Percentiles rank a stretch among this genome's conserved stretches.
Evolutionary conservation across 1,140 invertebrate genomes (phyloP).

Genomic region (Scaptomyza montana): DNA sequence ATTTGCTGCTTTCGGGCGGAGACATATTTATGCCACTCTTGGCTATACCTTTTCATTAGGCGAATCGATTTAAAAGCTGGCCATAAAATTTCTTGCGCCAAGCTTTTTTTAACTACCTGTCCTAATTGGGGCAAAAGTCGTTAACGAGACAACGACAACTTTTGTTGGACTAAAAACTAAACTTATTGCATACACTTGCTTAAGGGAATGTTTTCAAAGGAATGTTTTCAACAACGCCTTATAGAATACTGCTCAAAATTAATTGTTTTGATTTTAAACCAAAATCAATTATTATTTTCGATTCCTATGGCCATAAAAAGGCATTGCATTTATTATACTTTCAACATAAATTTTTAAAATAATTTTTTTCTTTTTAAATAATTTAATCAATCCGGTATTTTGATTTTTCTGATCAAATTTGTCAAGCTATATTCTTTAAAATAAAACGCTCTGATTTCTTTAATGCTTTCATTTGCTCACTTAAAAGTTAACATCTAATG

Average conservation of each 20-base stretch:
- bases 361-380: too few species aligned
- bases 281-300: too few species aligned
- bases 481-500: too few species aligned
- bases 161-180: neutral
- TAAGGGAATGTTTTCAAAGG: neutral
- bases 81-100: constrained; percentile 16
- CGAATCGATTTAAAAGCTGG: constrained; percentile 1
- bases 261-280: too few species aligned
- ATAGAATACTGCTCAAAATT: too few species aligned
- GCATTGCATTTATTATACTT: too few species aligned
- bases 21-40: constrained; percentile 9
- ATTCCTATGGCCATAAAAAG: neutral
- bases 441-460: too few species aligned
- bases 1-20: constrained; percentile 9
- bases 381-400: too few species aligned
- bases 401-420: too few species aligned
- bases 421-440: too few species aligned
- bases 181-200: neutral
- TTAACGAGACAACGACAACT: constrained; percentile 5
- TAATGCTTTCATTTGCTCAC: too few species aligned
- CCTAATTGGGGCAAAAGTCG: constrained; percentile 11
- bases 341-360: too few species aligned
- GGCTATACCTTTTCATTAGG: constrained; percentile 28
- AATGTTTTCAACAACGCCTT: neutral
- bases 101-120: constrained; percentile 22